Percentiles rank a stretch among this genome's conserved stretches.
These are phyloP conservation scores for Littorina saxatilis DNA, from an alignment of 1,140 invertebrate genomes.

Conservation along the genomic window DNA sequence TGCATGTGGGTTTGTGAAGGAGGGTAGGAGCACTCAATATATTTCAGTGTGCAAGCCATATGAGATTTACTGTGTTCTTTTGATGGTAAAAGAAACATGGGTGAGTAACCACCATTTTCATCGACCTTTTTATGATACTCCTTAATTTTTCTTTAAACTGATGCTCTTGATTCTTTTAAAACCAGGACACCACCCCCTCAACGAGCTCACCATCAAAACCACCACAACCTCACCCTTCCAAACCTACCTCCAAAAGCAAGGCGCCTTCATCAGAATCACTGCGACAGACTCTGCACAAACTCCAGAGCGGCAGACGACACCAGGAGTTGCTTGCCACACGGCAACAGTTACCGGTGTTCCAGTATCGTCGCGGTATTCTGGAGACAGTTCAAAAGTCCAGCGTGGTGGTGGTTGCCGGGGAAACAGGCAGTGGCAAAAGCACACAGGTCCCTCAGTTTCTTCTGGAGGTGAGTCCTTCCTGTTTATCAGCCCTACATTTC, in stretches of 20 bases:
- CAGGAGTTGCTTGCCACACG: conserved; percentile 54
- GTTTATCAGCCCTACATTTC: no score
- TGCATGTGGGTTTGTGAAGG: background rate
- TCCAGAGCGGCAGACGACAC: conserved; percentile 42
- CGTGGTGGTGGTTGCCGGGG: conserved; percentile 93
- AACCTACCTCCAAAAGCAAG: background rate
- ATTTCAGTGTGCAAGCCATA: no score
- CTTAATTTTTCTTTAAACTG: no score
- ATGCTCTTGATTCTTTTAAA: no score
- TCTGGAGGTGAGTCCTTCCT: conserved; percentile 87
- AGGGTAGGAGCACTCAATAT: no score
- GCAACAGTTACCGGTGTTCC: conserved; percentile 64
- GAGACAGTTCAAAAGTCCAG: conserved; percentile 60
- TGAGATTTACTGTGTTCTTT: no score
- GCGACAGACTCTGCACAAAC: conserved; percentile 30
- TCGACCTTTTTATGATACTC: no score
- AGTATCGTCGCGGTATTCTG: conserved; percentile 35
- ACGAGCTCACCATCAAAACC: no score
- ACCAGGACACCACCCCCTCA: no score
- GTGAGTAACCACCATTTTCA: no score
- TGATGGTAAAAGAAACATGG: no score
- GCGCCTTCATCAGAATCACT: background rate
- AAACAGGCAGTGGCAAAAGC: conserved; percentile 97
- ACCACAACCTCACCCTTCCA: no score
- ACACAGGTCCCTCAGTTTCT: conserved; percentile 99